These are phyloP conservation scores for Muscicapa striata DNA, from an alignment of 2,797 vertebrate genomes.

Conservation along the genomic window DNA sequence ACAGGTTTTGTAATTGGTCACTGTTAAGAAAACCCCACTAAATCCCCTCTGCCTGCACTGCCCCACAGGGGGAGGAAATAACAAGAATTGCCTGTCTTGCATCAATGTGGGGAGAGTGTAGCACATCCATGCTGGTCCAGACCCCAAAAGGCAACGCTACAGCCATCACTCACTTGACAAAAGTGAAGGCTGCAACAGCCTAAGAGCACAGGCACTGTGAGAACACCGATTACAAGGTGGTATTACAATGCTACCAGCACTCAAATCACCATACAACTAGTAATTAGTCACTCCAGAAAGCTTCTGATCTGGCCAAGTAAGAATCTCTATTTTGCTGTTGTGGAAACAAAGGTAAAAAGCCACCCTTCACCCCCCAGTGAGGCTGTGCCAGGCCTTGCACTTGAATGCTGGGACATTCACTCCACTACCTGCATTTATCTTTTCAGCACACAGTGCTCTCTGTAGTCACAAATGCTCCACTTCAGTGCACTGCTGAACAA, in stretches of 20 bases:
- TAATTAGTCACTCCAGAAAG: conserved; percentile 67
- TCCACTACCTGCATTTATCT: conserved; percentile 31
- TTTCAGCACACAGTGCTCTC: conserved; percentile 27
- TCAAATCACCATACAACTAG: conserved; percentile 65
- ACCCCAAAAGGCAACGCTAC: conserved; percentile 41
- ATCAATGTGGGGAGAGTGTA: background rate
- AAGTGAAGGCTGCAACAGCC: conserved; percentile 36
- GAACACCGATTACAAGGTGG: conserved; percentile 58
- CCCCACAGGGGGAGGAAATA: background rate
- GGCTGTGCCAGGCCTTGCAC: conserved; percentile 32
- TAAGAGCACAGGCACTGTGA: conserved; percentile 51
- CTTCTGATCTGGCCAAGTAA: conserved; percentile 55
- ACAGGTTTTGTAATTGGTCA: background rate
- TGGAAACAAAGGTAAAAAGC: conserved; percentile 65
- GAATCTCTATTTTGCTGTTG: conserved; percentile 43
- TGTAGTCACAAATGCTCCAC: conserved; percentile 49
- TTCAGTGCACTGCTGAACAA: conserved; percentile 47
- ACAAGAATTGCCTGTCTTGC: background rate
- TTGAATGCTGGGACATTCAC: conserved; percentile 28
- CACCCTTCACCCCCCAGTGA: background rate
- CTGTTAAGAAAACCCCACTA: background rate
- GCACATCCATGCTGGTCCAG: background rate
- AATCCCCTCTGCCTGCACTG: background rate
- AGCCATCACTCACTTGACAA: conserved; percentile 59
- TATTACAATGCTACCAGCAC: conserved; percentile 59